Evolutionary conservation across 2,888 invertebrate genomes (phyloP), one percentile per base, ranked within the genome.

Genomic region (Euspilapteryx auroguttella): DNA sequence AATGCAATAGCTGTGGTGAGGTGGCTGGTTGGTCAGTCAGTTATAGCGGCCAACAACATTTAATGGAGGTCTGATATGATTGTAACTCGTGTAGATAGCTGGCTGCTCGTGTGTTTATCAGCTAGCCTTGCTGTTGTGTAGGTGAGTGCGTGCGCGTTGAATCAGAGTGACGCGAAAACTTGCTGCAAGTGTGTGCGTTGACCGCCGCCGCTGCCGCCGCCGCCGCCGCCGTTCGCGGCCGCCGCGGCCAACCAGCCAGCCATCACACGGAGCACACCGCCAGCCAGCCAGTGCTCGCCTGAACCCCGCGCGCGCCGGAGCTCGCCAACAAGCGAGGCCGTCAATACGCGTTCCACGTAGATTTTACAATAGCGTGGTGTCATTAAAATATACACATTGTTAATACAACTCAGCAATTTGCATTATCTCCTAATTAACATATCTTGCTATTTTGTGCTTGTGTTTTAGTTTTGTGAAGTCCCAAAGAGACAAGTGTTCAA

Each of bases 121-220:
- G 41, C 33, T 44, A 38, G 41, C 33, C 12, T 12, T 9, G 2
- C 10, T 21, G 23, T 20, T 7, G 4, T 11, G 3, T 11, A 47
- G 46, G 57, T 59, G 55, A 51, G 58, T 66, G 64, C 58, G 69
- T 63, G 57, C 58, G 56, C 58, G 64, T 65, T 57, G 52, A 56
- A 54, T 51, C 49, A 55, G 54, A 49, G 54, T 69, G 65, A 69
- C 66, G 71, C 68, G 71, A 68, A 71, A 65, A 61, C 51, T 57
- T 62, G 64, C 58, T 55, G 50, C 56, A 56, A 49, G 43, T 21
- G 14, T n/a, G 7, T 21, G 12, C 39, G 39, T 41, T 48, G 46
- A 43, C 49, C 45, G 47, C 45, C 44, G 36, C 34, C 36, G 6
- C n/a, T n/a, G 25, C 11, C 14, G 25, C 14, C 14, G 25, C 14